Evolutionary conservation across 2,888 invertebrate genomes (phyloP), one percentile per base, ranked within the genome.

Genomic region (Lapara coniferarum): DNA sequence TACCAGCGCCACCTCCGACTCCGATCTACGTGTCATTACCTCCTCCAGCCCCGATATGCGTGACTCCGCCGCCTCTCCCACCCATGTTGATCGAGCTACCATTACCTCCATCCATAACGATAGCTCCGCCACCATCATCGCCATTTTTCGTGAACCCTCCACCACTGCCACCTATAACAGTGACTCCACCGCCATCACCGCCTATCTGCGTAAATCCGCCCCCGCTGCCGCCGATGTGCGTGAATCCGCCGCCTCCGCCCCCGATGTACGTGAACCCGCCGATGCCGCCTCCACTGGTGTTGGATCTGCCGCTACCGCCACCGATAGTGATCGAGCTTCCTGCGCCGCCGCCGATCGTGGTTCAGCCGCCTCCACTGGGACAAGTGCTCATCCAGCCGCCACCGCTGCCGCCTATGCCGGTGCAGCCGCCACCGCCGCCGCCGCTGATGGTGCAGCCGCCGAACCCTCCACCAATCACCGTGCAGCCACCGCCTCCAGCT

Each of bases 401-500:
- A 5, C 82, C 89, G n/a, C 70, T 89, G 52, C 89, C 92, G 0
- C 89, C 91, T 2, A 81, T 93, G 78, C 85, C 89, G 0, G 89
- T 93, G 13, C 91, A 92, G 71, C 85, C 91, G 4, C 92, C 92
- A 0, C 82, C 88, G 3, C 77, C 82, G 10, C 86, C 89, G 1
- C 90, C 93, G 0, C 85, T 93, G 77, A 87, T 87, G 82, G 84
- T 93, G n/a, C 90, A 90, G 73, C 89, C 89, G 7, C 91, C 91
- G 7, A 70, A 77, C 0, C 84, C 84, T 10, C 88, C 89, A 2
- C 87, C 90, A 4, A 77, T 91, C 74, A 81, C 84, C 70, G 82
- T 91, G 49, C 89, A 91, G 77, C 81, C 89, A 37, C 92, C 93
- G 0, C 82, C 89, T 1, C 85, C 85, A 5, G 72, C 85, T 1